A percentile compares a stretch with the other conserved stretches of the same genome.
Conservation (phyloP, 2,797 vertebrate species). For the Sebastes kiyomatsui region DNA sequence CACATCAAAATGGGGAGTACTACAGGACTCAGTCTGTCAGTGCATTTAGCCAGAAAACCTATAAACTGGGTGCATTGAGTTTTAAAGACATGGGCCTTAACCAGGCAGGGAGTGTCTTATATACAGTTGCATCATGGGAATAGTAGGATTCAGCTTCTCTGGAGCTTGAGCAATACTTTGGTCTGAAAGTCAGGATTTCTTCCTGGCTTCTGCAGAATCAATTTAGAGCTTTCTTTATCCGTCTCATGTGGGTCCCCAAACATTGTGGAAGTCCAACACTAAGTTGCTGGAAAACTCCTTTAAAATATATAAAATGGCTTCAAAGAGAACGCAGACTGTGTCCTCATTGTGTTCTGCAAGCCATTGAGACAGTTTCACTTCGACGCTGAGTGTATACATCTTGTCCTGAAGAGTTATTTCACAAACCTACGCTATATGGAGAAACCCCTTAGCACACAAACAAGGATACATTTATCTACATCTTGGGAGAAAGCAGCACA, state of each 20-base stretch:
- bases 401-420: neutral
- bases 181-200: constrained; percentile 13
- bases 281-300: neutral
- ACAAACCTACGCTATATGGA: constrained; percentile 5
- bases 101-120: neutral
- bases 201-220: constrained; percentile 15
- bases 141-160: constrained; percentile 23
- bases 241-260: constrained; percentile 12
- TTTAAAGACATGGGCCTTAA: neutral
- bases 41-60: neutral
- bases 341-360: neutral
- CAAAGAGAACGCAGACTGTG: neutral
- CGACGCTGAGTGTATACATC: neutral
- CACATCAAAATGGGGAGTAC: neutral
- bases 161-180: constrained; percentile 15
- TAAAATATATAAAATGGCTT: constrained; percentile 32
- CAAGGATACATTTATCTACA: neutral
- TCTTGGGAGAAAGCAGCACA: neutral
- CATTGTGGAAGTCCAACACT: constrained; percentile 14
- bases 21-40: neutral
- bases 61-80: neutral
- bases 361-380: neutral
- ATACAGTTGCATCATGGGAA: constrained; percentile 15
- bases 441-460: neutral
- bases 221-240: constrained; percentile 12